Conservation (phyloP, 53 echinoderm and acorn worm species). For the Glandiceps talaboti region DNA sequence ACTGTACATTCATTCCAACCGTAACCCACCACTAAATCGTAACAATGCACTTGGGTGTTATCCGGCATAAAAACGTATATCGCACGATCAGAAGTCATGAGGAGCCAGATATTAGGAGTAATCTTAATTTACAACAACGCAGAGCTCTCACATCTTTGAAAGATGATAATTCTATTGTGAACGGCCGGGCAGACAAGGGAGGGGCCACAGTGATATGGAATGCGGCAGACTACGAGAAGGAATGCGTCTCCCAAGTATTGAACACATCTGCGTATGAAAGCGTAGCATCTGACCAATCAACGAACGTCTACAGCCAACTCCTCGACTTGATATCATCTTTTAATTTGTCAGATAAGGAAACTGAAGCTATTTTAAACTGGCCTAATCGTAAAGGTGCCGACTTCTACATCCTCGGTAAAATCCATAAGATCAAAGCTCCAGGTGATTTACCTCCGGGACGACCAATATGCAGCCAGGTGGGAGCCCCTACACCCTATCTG, state of each 20-base stretch:
- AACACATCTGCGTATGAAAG: background rate
- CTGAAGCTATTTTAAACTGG: background rate
- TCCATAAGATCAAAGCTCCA: conserved; percentile 20
- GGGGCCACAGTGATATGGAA: conserved; percentile 10
- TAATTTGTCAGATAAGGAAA: conserved; percentile 1
- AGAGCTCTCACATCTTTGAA: background rate
- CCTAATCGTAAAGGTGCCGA: conserved; percentile 10
- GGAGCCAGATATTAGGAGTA: too few relatives aligned
- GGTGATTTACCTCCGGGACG: too few relatives aligned
- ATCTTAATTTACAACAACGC: too few relatives aligned
- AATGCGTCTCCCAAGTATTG: conserved; percentile 6
- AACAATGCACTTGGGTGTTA: too few relatives aligned
- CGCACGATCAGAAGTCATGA: too few relatives aligned
- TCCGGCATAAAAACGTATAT: too few relatives aligned
- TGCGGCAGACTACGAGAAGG: conserved; percentile 4
- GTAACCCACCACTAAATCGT: too few relatives aligned
- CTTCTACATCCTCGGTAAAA: too few relatives aligned
- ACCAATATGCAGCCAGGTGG: too few relatives aligned
- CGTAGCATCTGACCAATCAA: conserved; percentile 6
- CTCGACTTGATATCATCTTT: background rate
- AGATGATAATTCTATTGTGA: conserved; percentile 4
- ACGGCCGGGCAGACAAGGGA: conserved; percentile 12
- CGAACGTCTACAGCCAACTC: background rate
- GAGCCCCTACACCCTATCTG: too few relatives aligned
- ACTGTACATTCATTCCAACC: too few relatives aligned